These are phyloP conservation scores for Portevinia maculata DNA, from an alignment of 2,888 invertebrate genomes.

Conservation along the genomic window DNA sequence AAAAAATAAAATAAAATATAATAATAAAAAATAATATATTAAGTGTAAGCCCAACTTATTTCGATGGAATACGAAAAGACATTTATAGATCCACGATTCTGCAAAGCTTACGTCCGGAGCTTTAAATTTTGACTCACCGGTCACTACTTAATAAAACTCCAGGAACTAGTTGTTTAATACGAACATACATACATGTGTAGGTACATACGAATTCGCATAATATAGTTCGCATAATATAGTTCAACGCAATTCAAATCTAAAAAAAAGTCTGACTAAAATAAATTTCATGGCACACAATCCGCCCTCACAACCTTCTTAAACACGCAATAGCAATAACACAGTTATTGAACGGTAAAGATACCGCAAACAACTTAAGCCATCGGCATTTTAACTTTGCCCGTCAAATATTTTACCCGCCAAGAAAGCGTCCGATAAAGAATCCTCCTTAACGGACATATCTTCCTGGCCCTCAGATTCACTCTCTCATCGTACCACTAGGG, in stretches of 20 bases:
- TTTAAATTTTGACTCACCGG: too few species aligned
- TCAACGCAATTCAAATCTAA: constrained; percentile 51
- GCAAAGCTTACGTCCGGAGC: too few species aligned
- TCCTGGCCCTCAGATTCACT: constrained; percentile 59
- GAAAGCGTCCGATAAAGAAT: constrained; percentile 55
- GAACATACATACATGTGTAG: too few species aligned
- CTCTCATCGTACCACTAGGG: constrained; percentile 55
- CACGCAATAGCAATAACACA: constrained; percentile 71
- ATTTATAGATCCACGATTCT: too few species aligned
- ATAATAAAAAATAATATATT: too few species aligned
- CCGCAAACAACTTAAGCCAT: constrained; percentile 50
- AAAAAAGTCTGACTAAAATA: constrained; percentile 45
- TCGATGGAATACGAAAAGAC: too few species aligned
- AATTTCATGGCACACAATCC: constrained; percentile 33
- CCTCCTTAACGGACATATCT: constrained; percentile 19
- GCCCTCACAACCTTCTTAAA: constrained; percentile 52
- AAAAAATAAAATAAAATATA: too few species aligned
- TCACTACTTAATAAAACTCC: too few species aligned
- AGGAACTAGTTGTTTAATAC: too few species aligned
- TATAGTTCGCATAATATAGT: background rate
- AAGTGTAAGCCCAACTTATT: too few species aligned
- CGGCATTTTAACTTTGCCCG: constrained; percentile 52
- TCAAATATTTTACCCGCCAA: constrained; percentile 65
- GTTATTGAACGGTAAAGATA: constrained; percentile 66
- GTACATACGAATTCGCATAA: constrained; percentile 14